Base-by-base conservation (phyloP, 2,888 invertebrate genomes). In the Formica aserva region DNA sequence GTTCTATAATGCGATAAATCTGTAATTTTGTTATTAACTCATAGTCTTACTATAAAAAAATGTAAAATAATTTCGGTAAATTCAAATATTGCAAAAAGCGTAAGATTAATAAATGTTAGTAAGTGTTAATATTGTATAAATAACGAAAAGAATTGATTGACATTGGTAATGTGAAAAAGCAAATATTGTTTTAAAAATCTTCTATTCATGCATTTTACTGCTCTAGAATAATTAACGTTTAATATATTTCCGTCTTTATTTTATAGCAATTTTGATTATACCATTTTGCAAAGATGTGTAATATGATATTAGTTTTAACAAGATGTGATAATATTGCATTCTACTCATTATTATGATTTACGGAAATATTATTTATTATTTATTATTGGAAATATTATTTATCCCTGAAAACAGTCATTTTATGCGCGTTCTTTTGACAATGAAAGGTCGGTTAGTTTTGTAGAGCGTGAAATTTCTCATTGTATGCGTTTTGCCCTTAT, bases 371-470 rank as follows among this genome's bases (percentile, higher is more conserved):
- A 69, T 74, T 35, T 26, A 26, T 26, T 26, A 26, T 26, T 85
- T 26, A 26, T 26, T 26, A 26, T 26, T 85, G 84, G 82, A 85
- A 89, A 82, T 83, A 52, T 18, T 63, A 74, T 74, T 35, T 41
- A 32, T 48, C 5, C 18, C 29, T 29, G 26, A 62, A 55, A 69
- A 71, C 45, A 75, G 57, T 82, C 65, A 48, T 66, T 66, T 69
- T 62, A 78, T 22, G 35, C 63, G 76, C 81, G 67, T 81, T 87
- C 75, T 71, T 11, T 67, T 83, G 66, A 81, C 71, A 57, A 57
- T 75, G 82, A 86, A 90, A 90, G 90, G 87, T 84, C 89, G 85
- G 67, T n/a, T 71, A 71, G 89, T 88, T 89, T 89, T 87, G 60
- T 83, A 82, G 84, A 87, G 90, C 89, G 86, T 90, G 80, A 89